A percentile compares a stretch with the other conserved stretches of the same genome.
phyloP scores from a whole-genome alignment of 2,113 vertebrate genomes.

The Hippocampus comes region DNA sequence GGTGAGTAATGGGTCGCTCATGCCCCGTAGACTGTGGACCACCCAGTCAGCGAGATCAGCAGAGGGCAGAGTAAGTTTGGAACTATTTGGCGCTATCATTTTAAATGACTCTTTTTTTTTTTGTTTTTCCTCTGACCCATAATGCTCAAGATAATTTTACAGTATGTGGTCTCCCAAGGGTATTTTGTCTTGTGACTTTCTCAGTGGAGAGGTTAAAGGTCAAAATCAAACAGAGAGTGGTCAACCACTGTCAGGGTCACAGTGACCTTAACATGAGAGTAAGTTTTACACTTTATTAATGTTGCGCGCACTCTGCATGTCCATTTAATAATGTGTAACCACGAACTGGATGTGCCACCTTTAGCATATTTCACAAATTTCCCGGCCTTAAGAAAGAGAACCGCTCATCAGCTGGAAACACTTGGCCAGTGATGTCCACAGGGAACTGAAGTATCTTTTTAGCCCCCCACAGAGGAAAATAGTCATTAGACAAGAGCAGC shows the following conservation, averaged over 20 bases:
- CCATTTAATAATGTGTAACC: conserved; percentile 9
- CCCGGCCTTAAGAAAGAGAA: background rate
- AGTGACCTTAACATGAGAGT: conserved; percentile 15
- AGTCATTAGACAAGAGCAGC: conserved; percentile 32
- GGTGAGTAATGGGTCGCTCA: conserved; percentile 62
- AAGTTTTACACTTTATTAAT: conserved; percentile 11
- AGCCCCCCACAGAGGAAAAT: conserved; percentile 31
- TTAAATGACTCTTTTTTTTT: conserved; percentile 11
- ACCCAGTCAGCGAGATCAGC: conserved; percentile 46
- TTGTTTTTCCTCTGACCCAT: conserved; percentile 6
- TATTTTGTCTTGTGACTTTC: conserved; percentile 24
- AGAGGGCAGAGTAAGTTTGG: conserved; percentile 20
- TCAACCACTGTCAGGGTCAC: conserved; percentile 26
- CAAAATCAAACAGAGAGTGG: conserved; percentile 22
- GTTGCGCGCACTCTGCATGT: background rate
- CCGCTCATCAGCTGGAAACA: conserved; percentile 21
- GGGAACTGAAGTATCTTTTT: conserved; percentile 35
- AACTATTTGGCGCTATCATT: conserved; percentile 37
- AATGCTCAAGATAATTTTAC: conserved; percentile 24
- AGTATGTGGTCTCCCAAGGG: conserved; percentile 5
- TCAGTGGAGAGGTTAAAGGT: conserved; percentile 25
- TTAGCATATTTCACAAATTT: conserved; percentile 17
- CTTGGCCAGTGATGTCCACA: conserved; percentile 15
- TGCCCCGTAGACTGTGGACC: conserved; percentile 45
- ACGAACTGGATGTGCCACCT: conserved; percentile 1